These are phyloP conservation scores for Hyla sarda DNA, from an alignment of 2,113 vertebrate species.

Conservation along the genomic window DNA sequence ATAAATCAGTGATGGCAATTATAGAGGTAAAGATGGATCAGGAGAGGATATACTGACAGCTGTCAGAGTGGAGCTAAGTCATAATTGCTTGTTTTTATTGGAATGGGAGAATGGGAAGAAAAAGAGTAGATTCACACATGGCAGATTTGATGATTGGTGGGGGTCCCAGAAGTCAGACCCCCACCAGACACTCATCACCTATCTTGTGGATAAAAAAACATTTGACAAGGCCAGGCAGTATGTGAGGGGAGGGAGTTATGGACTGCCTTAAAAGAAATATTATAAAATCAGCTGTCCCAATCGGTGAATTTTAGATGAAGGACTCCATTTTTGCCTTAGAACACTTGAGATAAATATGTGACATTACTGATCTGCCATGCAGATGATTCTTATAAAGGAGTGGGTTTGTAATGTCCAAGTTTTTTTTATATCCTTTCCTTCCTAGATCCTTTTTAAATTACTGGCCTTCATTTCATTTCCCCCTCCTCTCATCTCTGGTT, in stretches of 20 bases:
- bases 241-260: background rate
- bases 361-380: background rate
- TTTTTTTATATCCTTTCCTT: too few species aligned
- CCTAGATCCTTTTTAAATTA: background rate
- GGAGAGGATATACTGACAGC: constrained; percentile 11
- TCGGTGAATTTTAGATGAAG: background rate
- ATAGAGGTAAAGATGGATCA: background rate
- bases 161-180: too few species aligned
- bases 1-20: constrained; percentile 27
- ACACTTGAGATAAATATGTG: background rate
- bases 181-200: too few species aligned
- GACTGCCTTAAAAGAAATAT: background rate
- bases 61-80: background rate
- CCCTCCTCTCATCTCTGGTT: too few species aligned
- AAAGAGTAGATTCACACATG: too few species aligned
- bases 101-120: background rate
- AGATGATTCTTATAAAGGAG: background rate
- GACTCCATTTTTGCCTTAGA: background rate
- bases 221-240: background rate
- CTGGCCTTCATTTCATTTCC: background rate
- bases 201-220: background rate
- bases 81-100: constrained; percentile 5
- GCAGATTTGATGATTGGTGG: too few species aligned
- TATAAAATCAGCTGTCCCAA: background rate
- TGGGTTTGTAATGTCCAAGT: too few species aligned